A percentile compares a stretch with the other conserved stretches of the same genome.
These are phyloP conservation scores for Chrysotoxum bicinctum DNA, from an alignment of 2,888 invertebrate species.

Conservation along the genomic window DNA sequence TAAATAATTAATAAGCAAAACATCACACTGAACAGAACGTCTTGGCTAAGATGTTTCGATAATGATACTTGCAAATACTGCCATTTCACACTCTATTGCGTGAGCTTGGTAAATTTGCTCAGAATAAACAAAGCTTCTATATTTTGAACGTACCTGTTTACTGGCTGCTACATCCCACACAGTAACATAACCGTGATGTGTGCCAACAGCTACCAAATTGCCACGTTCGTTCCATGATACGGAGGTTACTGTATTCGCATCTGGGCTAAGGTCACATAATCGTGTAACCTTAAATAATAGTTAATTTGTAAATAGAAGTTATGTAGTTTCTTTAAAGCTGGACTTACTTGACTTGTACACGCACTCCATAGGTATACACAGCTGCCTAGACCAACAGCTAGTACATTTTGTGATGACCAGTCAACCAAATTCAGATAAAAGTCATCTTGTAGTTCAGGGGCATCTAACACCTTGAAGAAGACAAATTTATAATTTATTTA, in stretches of 20 bases:
- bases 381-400: constrained; percentile 98
- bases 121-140: constrained; percentile 48
- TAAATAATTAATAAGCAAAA: constrained; percentile 10
- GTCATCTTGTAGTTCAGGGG: constrained; percentile 89
- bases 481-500: not conserved
- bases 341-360: constrained; percentile 94
- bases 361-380: constrained; percentile 99
- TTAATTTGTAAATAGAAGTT: not conserved
- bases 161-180: constrained; percentile 98
- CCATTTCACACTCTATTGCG: constrained; percentile 60
- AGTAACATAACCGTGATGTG: constrained; percentile 97
- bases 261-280: constrained; percentile 95
- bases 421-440: constrained; percentile 99
- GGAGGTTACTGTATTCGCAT: constrained; percentile 97
- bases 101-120: constrained; percentile 31
- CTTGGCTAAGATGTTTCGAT: constrained; percentile 38
- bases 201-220: constrained; percentile 97
- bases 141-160: constrained; percentile 85
- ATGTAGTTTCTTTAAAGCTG: not conserved
- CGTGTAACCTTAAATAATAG: constrained; percentile 87
- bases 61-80: constrained; percentile 38
- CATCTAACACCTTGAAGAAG: constrained; percentile 78
- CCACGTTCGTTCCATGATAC: constrained; percentile 99
- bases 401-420: constrained; percentile 99
- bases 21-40: constrained; percentile 34